phyloP scores from a whole-genome alignment of 2,888 invertebrate genomes.

The Zygaena filipendulae region DNA sequence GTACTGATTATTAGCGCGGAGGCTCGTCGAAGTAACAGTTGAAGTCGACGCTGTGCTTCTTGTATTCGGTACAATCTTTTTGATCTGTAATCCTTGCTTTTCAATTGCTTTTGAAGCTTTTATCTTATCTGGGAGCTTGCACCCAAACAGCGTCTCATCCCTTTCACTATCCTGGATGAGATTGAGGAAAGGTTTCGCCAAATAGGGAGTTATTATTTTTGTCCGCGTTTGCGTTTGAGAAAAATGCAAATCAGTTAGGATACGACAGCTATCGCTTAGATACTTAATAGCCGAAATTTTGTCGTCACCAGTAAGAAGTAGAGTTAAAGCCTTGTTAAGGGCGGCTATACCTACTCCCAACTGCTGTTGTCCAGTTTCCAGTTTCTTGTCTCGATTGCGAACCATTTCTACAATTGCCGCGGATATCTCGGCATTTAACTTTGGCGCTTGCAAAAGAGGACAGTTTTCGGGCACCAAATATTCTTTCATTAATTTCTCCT shows the following conservation, averaged over 20 bases:
- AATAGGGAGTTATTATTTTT: constrained; percentile 11
- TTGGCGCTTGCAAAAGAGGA: constrained; percentile 8
- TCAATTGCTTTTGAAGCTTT: constrained; percentile 10
- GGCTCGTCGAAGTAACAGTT: too few species aligned
- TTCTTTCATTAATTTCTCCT: constrained; percentile 8
- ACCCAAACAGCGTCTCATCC: constrained; percentile 7
- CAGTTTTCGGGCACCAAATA: constrained; percentile 9
- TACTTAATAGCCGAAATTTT: constrained; percentile 10
- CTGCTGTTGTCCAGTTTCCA: constrained; percentile 12
- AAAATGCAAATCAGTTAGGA: constrained; percentile 12
- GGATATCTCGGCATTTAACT: constrained; percentile 5
- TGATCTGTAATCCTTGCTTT: constrained; percentile 9
- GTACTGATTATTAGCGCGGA: too few species aligned
- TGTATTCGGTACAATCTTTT: constrained; percentile 13
- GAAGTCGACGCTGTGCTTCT: too few species aligned
- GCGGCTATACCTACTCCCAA: constrained; percentile 13
- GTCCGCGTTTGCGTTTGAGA: constrained; percentile 8
- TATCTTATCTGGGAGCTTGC: constrained; percentile 8
- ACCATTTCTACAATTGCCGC: constrained; percentile 5
- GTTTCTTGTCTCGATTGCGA: constrained; percentile 9
- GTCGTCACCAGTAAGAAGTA: constrained; percentile 5
- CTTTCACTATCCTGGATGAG: constrained; percentile 4
- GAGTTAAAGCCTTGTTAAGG: constrained; percentile 7
- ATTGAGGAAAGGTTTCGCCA: constrained; percentile 14
- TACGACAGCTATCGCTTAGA: constrained; percentile 8